Evolutionary conservation across 2,797 vertebrate species (phyloP), one percentile per base, ranked within the genome.

Genomic region (Eupleurogrammus muticus): DNA sequence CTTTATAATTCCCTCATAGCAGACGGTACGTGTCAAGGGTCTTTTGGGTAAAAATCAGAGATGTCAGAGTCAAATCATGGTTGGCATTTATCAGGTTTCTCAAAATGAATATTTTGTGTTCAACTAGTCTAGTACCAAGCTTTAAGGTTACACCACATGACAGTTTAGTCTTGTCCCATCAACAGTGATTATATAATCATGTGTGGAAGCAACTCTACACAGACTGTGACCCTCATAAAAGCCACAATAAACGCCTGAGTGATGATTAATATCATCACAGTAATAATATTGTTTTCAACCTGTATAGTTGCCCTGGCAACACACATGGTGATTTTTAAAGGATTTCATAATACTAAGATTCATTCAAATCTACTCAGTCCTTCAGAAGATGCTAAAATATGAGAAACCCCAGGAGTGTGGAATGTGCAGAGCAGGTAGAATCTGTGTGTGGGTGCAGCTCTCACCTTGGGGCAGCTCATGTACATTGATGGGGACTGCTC

Each of bases 381-480:
- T 21, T 21, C 6, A 23, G 19, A 59, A 19, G 6, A 59, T n/a
- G 16, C 19, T 46, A 5, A 40, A 40, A 40, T n/a, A 5, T 8
- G 11, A 12, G 32, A 6, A 3, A 14, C 20, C 10, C 42, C 35
- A 47, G 38, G 28, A 46, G 17, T 24, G 10, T 13, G 54, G 42
- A 47, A 50, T 13, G 9, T 8, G 24, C 21, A 16, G 7, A 23
- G 17, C 40, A 19, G 4, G 28, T 28, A 28, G 28, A 3, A 28
- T 42, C 14, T 55, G n/a, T 23, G 12, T 59, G 44, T 69, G 32
- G 53, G 53, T 51, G 36, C 47, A 11, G 17, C 2, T 62, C 70
- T 90, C 60, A 92, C 91, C 88, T 91, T 82, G 69, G 70, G 82
- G 61, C 66, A 72, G 73, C 74, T 87, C 47, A 53, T 23, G 20